Evolutionary conservation across 2,888 invertebrate species (phyloP).

Genomic region (Pollenia amentaria): DNA sequence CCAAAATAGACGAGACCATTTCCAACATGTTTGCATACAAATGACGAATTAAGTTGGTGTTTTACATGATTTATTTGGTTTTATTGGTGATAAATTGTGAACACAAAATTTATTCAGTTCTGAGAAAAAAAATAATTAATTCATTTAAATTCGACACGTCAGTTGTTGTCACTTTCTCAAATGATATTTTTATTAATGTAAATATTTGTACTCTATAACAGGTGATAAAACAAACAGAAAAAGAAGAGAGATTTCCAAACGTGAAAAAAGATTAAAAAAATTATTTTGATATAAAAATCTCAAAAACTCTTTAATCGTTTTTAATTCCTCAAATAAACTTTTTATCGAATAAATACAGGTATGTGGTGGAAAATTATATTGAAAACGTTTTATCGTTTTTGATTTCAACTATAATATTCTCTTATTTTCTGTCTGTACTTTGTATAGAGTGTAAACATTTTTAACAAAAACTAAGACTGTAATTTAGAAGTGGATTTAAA

Average conservation of each 20-base stretch:
- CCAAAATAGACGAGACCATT: constrained; percentile 33
- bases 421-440: too few species aligned
- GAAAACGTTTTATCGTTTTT: too few species aligned
- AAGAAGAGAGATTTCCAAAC: neutral
- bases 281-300: neutral
- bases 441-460: too few species aligned
- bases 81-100: constrained; percentile 46
- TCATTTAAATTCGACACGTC: constrained; percentile 55
- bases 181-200: constrained; percentile 19
- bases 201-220: constrained; percentile 13
- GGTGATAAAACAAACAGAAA: constrained; percentile 4
- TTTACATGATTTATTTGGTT: constrained; percentile 62
- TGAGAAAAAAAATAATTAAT: constrained; percentile 38
- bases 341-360: too few species aligned
- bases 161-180: constrained; percentile 1
- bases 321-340: too few species aligned
- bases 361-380: too few species aligned
- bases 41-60: constrained; percentile 47
- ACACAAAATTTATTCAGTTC: constrained; percentile 33
- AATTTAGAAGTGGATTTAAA: too few species aligned
- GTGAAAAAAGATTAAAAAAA: neutral
- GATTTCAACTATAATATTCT: too few species aligned
- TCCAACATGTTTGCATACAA: constrained; percentile 52
- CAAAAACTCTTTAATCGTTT: too few species aligned
- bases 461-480: too few species aligned